Evolutionary conservation across 2,797 vertebrate genomes (phyloP).

Genomic region (Pteronotus mesoamericanus): DNA sequence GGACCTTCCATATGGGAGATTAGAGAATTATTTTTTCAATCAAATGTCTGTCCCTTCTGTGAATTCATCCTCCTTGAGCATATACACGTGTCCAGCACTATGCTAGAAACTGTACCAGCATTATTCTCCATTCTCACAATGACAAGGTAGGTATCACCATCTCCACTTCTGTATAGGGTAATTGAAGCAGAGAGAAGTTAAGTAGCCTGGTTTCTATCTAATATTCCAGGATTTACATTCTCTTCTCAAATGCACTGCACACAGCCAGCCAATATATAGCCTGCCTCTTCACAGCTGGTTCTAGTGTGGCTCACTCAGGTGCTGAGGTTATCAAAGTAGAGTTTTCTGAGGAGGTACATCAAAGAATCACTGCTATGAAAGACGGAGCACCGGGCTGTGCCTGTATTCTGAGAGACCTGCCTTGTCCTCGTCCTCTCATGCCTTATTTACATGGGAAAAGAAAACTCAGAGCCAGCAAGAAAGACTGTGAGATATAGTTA

Average conservation of each 20-base stretch:
- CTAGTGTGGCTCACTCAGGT: background rate
- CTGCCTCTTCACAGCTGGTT: background rate
- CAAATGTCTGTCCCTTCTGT: background rate
- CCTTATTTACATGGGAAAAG: background rate
- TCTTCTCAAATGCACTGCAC: background rate
- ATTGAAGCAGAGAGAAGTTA: background rate
- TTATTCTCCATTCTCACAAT: background rate
- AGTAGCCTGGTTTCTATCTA: background rate
- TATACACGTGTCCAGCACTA: background rate
- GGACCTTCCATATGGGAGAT: background rate
- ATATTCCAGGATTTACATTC: background rate
- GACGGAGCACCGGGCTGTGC: background rate
- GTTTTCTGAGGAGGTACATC: background rate
- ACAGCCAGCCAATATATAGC: background rate
- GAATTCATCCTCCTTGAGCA: background rate
- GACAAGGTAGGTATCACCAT: background rate
- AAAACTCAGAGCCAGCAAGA: background rate
- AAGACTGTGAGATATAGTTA: background rate
- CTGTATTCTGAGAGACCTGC: background rate
- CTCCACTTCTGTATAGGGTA: background rate
- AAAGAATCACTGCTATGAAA: background rate
- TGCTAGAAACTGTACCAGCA: background rate
- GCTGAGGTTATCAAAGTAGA: background rate
- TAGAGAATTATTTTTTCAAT: background rate
- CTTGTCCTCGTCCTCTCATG: background rate